Evolutionary conservation across 2,888 invertebrate species (phyloP).

Genomic region (Serrognathus titanus): DNA sequence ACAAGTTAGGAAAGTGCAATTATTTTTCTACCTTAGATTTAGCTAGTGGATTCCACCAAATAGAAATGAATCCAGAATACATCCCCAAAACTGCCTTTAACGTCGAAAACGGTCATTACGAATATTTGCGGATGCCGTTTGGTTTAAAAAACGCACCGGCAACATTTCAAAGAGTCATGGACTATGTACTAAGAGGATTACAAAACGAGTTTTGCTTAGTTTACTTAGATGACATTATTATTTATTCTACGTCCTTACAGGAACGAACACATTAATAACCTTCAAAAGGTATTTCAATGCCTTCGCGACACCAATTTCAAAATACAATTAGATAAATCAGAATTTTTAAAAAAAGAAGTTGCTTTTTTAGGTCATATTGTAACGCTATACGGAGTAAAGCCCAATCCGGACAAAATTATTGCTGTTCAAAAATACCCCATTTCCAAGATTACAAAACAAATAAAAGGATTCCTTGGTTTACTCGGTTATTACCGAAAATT

Average conservation of each 20-base stretch:
- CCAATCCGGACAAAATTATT: constrained; percentile 11
- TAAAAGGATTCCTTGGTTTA: constrained; percentile 10
- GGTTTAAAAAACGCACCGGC: constrained; percentile 32
- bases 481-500: constrained; percentile 14
- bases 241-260: constrained; percentile 2
- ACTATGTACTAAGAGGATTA: constrained; percentile 16
- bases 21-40: constrained; percentile 27
- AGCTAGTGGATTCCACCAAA: constrained; percentile 26
- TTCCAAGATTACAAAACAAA: constrained; percentile 13
- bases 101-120: constrained; percentile 30
- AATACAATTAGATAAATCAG: not conserved
- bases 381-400: constrained; percentile 13
- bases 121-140: constrained; percentile 32
- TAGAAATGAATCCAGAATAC: constrained; percentile 20
- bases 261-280: not conserved
- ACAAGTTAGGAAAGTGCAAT: constrained; percentile 21
- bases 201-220: constrained; percentile 13
- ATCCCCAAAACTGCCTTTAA: constrained; percentile 34
- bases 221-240: constrained; percentile 29
- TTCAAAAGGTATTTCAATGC: not conserved
- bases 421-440: constrained; percentile 11
- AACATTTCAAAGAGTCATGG: constrained; percentile 31
- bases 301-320: constrained; percentile 2
- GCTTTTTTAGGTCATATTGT: constrained; percentile 13
- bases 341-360: constrained; percentile 6